Evolutionary conservation across 1,140 invertebrate genomes (phyloP), one percentile per base, ranked within the genome.

Genomic region (Wiebesia pumilae): DNA sequence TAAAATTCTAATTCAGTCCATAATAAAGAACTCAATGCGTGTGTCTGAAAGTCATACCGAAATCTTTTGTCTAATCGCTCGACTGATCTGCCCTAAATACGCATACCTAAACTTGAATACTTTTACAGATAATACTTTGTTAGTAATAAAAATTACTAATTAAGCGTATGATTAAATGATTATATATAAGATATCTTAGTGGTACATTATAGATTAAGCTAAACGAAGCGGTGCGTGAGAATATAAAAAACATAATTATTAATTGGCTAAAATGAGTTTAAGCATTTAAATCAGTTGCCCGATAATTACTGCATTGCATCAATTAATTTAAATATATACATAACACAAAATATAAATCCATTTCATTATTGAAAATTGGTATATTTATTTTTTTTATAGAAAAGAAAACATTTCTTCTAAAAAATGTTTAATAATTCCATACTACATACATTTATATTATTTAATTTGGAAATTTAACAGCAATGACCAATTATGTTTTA

Each of bases 121-220:
- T 84, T 43, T 67, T 67, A 84, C 58, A n/a, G 21, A 85, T 54
- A 71, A 73, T 80, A 69, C 62, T 65, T 71, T 12, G 33, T 69
- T 81, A 80, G 67, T 51, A 73, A 85, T 80, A 40, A 85, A 43
- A 9, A 73, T 85, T 85, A 85, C 67, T 71, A 85, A 81, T 85
- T 75, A 85, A 81, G 78, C 38, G 24, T 58, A 51, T 75, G n/a
- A 81, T 67, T 81, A 80, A 80, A 85, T 40, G 67, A 85, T 80
- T 67, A 30, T 27, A 6, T 79, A 67, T 69, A 69, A 65, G 35
- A 77, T 38, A 40, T 62, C 43, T 67, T 83, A 35, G 21, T 62
- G 12, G 51, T 40, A 75, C 51, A 38, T 62, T 43, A 47, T 27
- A 12, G 35, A 67, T 84, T 43, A 78, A 33, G 54, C n/a, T n/a